Percentiles rank a stretch among this genome's conserved stretches.
phyloP scores from a whole-genome alignment of 2,888 invertebrate species.

The Zhengitettix transpicula region DNA sequence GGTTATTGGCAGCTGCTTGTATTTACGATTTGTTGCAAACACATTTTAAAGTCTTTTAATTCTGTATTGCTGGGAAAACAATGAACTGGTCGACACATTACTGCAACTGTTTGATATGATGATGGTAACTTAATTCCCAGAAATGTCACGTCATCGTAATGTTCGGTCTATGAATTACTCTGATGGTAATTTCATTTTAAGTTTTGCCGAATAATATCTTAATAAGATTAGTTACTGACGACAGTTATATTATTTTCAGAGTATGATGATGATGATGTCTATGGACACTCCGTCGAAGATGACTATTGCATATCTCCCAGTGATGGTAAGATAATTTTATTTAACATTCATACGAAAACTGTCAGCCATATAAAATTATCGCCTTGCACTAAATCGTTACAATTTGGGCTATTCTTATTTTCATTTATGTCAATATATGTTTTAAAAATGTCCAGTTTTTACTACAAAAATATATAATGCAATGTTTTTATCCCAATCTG shows the following conservation, averaged over 20 bases:
- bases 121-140: conserved; percentile 12
- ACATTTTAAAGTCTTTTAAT: too few relatives aligned
- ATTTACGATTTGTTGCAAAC: too few relatives aligned
- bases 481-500: too few relatives aligned
- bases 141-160: conserved; percentile 78
- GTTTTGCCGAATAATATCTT: background rate
- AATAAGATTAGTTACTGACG: background rate
- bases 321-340: conserved; percentile 32
- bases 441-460: too few relatives aligned
- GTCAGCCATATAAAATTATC: background rate
- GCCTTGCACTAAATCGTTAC: too few relatives aligned
- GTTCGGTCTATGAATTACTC: conserved; percentile 69
- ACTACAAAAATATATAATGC: too few relatives aligned
- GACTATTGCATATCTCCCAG: conserved; percentile 82
- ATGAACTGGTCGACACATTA: too few relatives aligned
- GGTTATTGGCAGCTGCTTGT: too few relatives aligned
- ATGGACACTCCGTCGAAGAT: conserved; percentile 88
- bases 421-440: too few relatives aligned
- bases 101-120: background rate
- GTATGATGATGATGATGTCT: conserved; percentile 81
- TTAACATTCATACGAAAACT: background rate
- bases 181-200: conserved; percentile 37
- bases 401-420: too few relatives aligned
- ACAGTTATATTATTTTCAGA: conserved; percentile 34
- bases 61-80: too few relatives aligned